Evolutionary conservation across 2,113 vertebrate species (phyloP), one percentile per base, ranked within the genome.

Genomic region (Benthochromis sp.): DNA sequence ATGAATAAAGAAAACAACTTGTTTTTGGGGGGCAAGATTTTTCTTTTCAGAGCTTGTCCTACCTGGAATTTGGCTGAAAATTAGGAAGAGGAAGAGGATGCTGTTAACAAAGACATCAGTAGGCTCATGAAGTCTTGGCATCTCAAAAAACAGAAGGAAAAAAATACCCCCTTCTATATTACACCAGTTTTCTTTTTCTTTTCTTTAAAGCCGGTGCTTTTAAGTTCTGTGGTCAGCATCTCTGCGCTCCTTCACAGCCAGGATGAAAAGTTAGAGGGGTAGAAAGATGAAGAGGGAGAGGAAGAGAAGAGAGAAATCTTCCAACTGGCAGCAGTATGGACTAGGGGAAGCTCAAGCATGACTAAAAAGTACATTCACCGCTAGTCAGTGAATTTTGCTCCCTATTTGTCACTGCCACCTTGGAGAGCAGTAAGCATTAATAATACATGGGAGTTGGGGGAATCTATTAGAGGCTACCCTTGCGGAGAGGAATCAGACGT

Each of bases 361-460:
- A 98, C 97, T 99, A 98, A 98, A 99, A 98, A 97, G 97, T 98
- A 97, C 98, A 98, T 98, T 98, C 97, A 97, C 96, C 97, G 97
- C 97, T 97, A 98, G 97, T 98, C 97, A 97, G 97, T 98, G 97
- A 97, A 97, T 97, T 97, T 95, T 97, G 97, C 97, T 98, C 97
- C 97, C 97, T 97, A 99, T 99, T 99, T 99, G 97, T 99, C 98
- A 98, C 97, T 98, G 98, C 97, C 98, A 99, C 97, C 98, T 98
- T 97, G 97, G 97, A 97, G 97, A 97, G 97, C 92, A 73, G 96
- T 95, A 95, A 97, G 97, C 97, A 99, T 99, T 99, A 99, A 99
- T 99, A 99, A 99, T 99, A 97, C 97, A 98, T 98, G 96, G 97
- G 95, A 97, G 96, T 96, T 94, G 97, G 97, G 93, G 93, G 97